phyloP scores from a whole-genome alignment of 1,140 invertebrate genomes.

The Oedothorax gibbosus region DNA sequence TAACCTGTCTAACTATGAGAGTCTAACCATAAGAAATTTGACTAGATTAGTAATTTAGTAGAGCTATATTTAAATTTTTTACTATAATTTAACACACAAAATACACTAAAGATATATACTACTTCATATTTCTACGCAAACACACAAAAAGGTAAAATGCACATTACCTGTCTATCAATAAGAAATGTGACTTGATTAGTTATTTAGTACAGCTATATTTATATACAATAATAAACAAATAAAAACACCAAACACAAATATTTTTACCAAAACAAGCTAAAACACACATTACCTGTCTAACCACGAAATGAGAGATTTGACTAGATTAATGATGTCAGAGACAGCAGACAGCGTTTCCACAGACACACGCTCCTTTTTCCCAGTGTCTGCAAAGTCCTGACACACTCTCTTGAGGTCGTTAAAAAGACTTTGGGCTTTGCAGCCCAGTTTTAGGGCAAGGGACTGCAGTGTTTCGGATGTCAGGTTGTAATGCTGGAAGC shows the following conservation, averaged over 20 bases:
- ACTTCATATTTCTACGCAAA: not conserved
- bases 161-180: no score
- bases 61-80: no score
- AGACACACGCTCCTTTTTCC: conserved; percentile 75
- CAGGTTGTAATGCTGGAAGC: conserved; percentile 85
- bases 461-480: conserved; percentile 91
- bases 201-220: not conserved
- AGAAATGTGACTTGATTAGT: no score
- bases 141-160: no score
- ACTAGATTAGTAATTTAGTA: no score
- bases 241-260: not conserved
- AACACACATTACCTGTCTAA: conserved; percentile 75
- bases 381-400: conserved; percentile 74
- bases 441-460: conserved; percentile 84
- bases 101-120: not conserved
- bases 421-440: conserved; percentile 83
- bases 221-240: not conserved
- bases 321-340: conserved; percentile 81
- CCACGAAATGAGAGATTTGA: conserved; percentile 91
- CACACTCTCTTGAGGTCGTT: conserved; percentile 73
- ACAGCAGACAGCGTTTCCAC: conserved; percentile 86
- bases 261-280: not conserved
- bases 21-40: conserved; percentile 89
- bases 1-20: conserved; percentile 84
- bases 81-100: not conserved